Evolutionary conservation across 2,888 invertebrate species (phyloP), one percentile per base, ranked within the genome.

Genomic region (Chaetoderma sp.): DNA sequence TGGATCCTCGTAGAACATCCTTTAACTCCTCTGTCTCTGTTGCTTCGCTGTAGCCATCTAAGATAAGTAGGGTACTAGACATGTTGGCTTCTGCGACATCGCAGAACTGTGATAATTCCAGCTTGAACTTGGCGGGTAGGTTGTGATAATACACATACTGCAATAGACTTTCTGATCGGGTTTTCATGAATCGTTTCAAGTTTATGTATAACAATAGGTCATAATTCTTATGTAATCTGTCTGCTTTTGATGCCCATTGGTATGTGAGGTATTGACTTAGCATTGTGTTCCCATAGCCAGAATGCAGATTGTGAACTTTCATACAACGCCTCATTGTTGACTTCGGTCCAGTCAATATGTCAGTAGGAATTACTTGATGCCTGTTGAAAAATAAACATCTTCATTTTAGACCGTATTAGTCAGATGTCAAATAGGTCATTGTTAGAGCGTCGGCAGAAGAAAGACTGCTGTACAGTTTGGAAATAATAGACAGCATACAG

Each of bases 241-340:
- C 60, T n/a, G 66, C 67, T 18, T 77, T 71, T 16, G 69, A 72
- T 2, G 79, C 78, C 84, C 84, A 84, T 42, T 70, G 68, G 50
- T 76, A 75, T 3, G 81, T 64, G 47, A 84, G 47, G 74, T 77
- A 77, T 30, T 73, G 65, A 28, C 75, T 73, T 18, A 83, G 68
- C 18, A 77, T 74, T 2, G 82, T 75, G 65, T 84, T 83, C 6
- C 84, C 84, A 65, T 75, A 77, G 58, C 84, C 84, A 55, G 77
- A 69, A 6, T 63, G 60, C 0, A n/a, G n/a, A n/a, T n/a, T n/a
- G n/a, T n/a, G n/a, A n/a, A n/a, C n/a, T n/a, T n/a, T n/a, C n/a
- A n/a, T n/a, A n/a, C n/a, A n/a, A n/a, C n/a, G n/a, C n/a, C n/a
- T n/a, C n/a, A n/a, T n/a, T n/a, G n/a, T n/a, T n/a, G n/a, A n/a